Evolutionary conservation across 2,797 vertebrate genomes (phyloP), one percentile per base, ranked within the genome.

Genomic region (Dromococcyx pavoninus): DNA sequence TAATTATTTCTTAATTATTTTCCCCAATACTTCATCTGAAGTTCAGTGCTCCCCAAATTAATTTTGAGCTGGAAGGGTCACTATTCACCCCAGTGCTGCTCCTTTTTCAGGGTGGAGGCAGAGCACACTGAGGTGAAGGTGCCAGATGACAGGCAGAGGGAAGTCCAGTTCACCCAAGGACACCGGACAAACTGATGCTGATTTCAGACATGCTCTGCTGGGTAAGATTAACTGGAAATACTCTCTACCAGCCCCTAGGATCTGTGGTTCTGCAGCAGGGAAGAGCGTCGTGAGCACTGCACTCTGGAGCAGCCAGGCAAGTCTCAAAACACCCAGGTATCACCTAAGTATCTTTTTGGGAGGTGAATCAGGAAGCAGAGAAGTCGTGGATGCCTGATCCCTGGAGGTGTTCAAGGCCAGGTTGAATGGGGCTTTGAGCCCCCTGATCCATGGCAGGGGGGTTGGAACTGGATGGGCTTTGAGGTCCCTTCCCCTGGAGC

Each of bases 151-250:
- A 37, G 0, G 18, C 37, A 10, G 22, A 5, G 5, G 37, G 51
- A 35, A 87, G 37, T 62, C 58, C 84, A 65, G 85, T 25, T 93
- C 87, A 78, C 12, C 56, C 78, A 19, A 41, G 84, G 62, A 51
- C 54, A 14, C 8, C 0, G 3, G 27, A 30, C 57, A 33, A 41
- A 56, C 27, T 9, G 32, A 10, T n/a, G 24, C 43, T 3, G 21
- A 18, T 62, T 75, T 51, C 74, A 93, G 89, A 53, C 50, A 27
- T 9, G 9, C 35, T 37, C 77, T 15, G 51, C 51, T 23, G 2
- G 0, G 5, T 32, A 37, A 33, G 25, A 37, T 7, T 21, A 89
- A 67, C 32, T 7, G n/a, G 22, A 65, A 81, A 27, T 33, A 7
- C 35, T 33, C 39, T 51, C 18, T 23, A 25, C 22, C 51, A 37